These are phyloP conservation scores for Heterotis niloticus DNA, from an alignment of 2,113 vertebrate genomes.

Conservation along the genomic window DNA sequence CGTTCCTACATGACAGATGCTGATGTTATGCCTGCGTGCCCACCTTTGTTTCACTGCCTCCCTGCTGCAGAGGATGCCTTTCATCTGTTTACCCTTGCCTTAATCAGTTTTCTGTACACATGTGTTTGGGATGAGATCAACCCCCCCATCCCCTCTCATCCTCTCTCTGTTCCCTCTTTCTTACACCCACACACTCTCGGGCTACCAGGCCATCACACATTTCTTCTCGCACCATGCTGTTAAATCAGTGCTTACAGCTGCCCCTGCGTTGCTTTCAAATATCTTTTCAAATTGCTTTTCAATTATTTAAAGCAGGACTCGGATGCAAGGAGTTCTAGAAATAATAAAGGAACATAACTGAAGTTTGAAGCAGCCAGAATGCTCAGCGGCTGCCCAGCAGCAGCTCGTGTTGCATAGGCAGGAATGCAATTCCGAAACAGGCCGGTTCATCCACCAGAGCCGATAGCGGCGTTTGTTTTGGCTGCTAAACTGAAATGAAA, in stretches of 20 bases:
- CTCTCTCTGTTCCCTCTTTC: too few relatives aligned
- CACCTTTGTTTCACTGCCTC: not conserved
- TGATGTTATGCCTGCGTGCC: not conserved
- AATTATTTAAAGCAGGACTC: not conserved
- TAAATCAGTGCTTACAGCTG: not conserved
- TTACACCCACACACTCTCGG: not conserved
- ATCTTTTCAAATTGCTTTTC: not conserved
- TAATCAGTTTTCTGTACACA: not conserved
- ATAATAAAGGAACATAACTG: not conserved
- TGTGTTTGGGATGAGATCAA: too few relatives aligned
- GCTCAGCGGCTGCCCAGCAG: not conserved
- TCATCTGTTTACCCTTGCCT: not conserved
- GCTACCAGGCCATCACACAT: too few relatives aligned
- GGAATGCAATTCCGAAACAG: not conserved
- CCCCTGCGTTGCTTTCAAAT: slow-evolving; percentile 13
- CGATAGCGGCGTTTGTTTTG: not conserved
- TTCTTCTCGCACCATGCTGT: too few relatives aligned
- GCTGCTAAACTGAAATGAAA: not conserved
- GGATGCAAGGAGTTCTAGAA: too few relatives aligned
- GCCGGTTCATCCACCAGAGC: not conserved
- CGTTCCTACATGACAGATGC: not conserved
- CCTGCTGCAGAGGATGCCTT: not conserved
- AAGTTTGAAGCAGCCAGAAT: not conserved
- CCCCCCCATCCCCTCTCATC: too few relatives aligned
- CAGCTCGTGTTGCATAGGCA: not conserved